Evolutionary conservation across 2,888 invertebrate species (phyloP), one percentile per base, ranked within the genome.

Genomic region (Crematogaster levior): DNA sequence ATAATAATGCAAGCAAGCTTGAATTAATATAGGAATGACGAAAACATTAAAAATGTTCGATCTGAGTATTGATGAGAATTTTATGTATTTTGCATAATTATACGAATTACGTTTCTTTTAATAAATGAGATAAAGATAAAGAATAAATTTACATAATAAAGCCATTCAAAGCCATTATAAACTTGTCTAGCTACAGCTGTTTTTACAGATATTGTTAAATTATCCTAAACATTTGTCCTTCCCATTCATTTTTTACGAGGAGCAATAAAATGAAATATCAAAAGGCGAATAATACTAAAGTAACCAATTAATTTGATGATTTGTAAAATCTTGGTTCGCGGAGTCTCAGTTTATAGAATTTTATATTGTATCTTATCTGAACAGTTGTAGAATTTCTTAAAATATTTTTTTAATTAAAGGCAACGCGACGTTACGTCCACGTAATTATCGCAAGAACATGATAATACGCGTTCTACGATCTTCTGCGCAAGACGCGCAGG

Each of bases 231-330:
- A 43, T 43, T 40, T 15, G 51, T 40, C 30, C 21, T 21, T 56
- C 56, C 43, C 56, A 43, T 56, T 72, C 30, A 72, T 40, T 79
- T 72, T 77, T 79, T 72, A 79, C 34, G 56, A 56, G 43, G 5
- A n/a, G 5, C 27, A 53, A 56, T 43, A 21, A 30, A 56, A 43
- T n/a, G 24, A 9, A 18, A 79, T 34, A 56, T 43, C 7, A 24
- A 72, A 30, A 70, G 53, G 18, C 21, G 1, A 56, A 30, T 53
- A 34, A 40, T 10, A 30, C 18, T 40, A 40, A 56, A 72, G 40
- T 15, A 27, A 30, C 43, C 27, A 27, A 75, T 65, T 65, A 48
- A 37, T 7, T 12, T 6, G 18, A 24, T 18, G 18, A 15, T 53
- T 40, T 30, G 40, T 30, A 24, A 4, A 43, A 34, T 27, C 3